phyloP scores from a whole-genome alignment of 2,888 invertebrate genomes.

The Hyppa rectilinea region DNA sequence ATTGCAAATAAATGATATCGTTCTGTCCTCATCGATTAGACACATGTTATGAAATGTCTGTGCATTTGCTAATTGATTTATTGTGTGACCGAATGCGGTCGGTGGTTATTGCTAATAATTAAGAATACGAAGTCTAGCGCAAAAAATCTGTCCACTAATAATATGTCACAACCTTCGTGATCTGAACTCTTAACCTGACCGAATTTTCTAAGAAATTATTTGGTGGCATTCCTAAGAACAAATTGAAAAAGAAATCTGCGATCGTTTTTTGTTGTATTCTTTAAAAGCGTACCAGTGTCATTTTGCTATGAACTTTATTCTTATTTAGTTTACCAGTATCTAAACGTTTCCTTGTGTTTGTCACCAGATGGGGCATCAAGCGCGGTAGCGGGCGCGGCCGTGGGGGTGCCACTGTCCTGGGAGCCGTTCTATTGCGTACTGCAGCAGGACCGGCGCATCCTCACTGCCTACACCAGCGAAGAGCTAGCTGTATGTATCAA shows the following conservation, averaged over 20 bases:
- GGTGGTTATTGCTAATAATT: conserved; percentile 25
- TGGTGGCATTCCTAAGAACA: neutral
- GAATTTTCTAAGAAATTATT: neutral
- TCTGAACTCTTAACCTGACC: neutral
- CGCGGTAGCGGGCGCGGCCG: conserved; percentile 87
- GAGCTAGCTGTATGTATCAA: conserved; percentile 93
- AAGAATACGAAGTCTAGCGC: neutral
- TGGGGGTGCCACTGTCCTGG: conserved; percentile 92
- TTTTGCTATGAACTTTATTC: neutral
- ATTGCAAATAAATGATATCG: conserved; percentile 12
- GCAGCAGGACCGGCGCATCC: conserved; percentile 93
- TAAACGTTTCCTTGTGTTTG: conserved; percentile 65
- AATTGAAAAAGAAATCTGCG: neutral
- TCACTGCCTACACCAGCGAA: conserved; percentile 94
- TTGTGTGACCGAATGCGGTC: conserved; percentile 15
- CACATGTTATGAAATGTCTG: conserved; percentile 27
- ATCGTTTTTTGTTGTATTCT: conserved; percentile 16
- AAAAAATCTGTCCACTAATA: conserved; percentile 2
- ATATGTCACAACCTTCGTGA: neutral
- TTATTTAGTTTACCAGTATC: neutral
- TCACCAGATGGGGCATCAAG: conserved; percentile 87
- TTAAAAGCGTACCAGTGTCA: neutral
- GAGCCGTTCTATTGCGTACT: conserved; percentile 95
- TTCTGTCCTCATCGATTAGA: conserved; percentile 11
- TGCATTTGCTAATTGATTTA: conserved; percentile 24